Conservation (phyloP, 2,797 vertebrate genomes). For the Neoniphon sammara region DNA sequence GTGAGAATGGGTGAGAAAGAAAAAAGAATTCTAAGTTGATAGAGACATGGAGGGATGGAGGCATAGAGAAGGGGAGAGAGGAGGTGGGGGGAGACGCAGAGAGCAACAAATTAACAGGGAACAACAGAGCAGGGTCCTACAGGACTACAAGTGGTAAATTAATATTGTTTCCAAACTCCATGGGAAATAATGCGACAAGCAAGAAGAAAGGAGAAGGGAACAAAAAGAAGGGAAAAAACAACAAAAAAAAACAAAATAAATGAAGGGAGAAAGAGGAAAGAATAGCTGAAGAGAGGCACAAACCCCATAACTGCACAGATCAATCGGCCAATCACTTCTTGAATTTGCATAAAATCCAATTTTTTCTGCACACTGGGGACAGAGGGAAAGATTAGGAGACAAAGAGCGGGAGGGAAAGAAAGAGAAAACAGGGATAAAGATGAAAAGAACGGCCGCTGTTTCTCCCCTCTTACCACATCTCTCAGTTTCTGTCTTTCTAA, state of each 20-base stretch:
- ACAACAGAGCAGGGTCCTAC: slow-evolving; percentile 31
- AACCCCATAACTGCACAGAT: not conserved
- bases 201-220: not conserved
- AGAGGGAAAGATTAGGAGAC: not conserved
- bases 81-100: not conserved
- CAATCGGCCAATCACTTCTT: not conserved
- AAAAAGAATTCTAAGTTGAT: slow-evolving; percentile 32
- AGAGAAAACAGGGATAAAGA: not conserved
- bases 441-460: not conserved
- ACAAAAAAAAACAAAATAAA: slow-evolving; percentile 12
- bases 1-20: slow-evolving; percentile 27
- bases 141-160: slow-evolving; percentile 60
- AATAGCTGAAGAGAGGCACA: not conserved
- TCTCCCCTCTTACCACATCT: not conserved
- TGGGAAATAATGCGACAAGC: slow-evolving; percentile 33
- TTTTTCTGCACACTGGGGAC: not conserved
- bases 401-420: not conserved
- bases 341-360: not conserved
- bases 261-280: not conserved
- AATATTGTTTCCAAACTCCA: slow-evolving; percentile 59
- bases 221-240: not conserved
- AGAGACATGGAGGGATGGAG: slow-evolving; percentile 22
- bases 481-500: not conserved
- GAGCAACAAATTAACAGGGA: slow-evolving; percentile 51
- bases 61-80: not conserved